Percentiles rank a stretch among this genome's conserved stretches.
Evolutionary conservation across 2,888 invertebrate species (phyloP).

Genomic region (Drepanosiphum platanoidis): DNA sequence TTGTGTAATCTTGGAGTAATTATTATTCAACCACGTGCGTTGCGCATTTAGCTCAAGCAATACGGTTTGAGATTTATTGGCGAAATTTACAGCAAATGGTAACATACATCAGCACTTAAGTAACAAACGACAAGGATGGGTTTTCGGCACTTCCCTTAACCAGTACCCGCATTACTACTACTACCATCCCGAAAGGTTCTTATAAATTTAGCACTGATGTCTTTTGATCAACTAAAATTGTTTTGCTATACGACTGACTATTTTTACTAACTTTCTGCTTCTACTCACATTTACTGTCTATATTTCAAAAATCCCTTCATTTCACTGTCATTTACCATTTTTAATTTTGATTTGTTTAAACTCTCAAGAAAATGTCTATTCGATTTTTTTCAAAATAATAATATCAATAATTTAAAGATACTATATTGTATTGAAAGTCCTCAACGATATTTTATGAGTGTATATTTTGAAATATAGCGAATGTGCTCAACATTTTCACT

Average conservation of each 20-base stretch:
- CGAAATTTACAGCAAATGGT: conserved; percentile 61
- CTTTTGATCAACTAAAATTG: conserved; percentile 33
- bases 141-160: conserved; percentile 61
- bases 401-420: no score
- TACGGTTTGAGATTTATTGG: conserved; percentile 49
- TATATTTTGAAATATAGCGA: neutral
- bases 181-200: conserved; percentile 61
- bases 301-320: conserved; percentile 4
- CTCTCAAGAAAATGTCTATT: neutral
- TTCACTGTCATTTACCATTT: neutral
- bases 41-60: conserved; percentile 11
- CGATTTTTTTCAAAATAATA: no score
- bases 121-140: conserved; percentile 63
- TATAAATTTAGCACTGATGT: conserved; percentile 49
- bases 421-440: no score
- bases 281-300: conserved; percentile 14
- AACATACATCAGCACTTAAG: conserved; percentile 57
- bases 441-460: no score
- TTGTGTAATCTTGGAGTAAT: conserved; percentile 51
- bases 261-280: conserved; percentile 43
- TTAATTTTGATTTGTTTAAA: neutral
- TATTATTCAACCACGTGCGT: conserved; percentile 3
- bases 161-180: conserved; percentile 63
- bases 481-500: neutral
- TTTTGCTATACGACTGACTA: neutral